Percentiles rank a stretch among this genome's conserved stretches.
Conservation (phyloP, 2,113 vertebrate genomes). For the Scophthalmus maximus region DNA sequence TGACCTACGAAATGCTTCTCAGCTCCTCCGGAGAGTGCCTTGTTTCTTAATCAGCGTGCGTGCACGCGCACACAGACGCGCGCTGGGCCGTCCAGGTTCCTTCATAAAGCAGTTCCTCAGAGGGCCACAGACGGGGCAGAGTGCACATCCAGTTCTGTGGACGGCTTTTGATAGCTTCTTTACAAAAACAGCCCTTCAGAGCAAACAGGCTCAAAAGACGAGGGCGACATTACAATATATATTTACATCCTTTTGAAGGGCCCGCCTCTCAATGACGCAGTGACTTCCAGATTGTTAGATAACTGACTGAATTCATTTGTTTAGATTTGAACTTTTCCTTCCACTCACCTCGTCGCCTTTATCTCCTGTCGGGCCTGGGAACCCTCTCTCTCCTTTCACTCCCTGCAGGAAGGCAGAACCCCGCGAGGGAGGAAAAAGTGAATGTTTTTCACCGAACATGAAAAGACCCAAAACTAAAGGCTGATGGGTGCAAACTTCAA, state of each 20-base stretch:
- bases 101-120: slow-evolving; percentile 30
- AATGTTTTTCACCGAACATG: slow-evolving; percentile 42
- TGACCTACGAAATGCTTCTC: slow-evolving; percentile 47
- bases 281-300: slow-evolving; percentile 33
- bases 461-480: slow-evolving; percentile 52
- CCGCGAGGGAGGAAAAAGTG: slow-evolving; percentile 11
- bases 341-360: slow-evolving; percentile 94
- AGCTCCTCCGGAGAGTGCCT: slow-evolving; percentile 24
- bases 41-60: slow-evolving; percentile 43
- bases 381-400: slow-evolving; percentile 95
- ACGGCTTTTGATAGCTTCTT: slow-evolving; percentile 45
- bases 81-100: not conserved
- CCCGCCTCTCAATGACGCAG: slow-evolving; percentile 44
- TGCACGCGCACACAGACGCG: not conserved
- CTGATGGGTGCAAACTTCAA: slow-evolving; percentile 57
- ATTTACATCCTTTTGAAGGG: slow-evolving; percentile 61
- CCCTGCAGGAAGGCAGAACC: slow-evolving; percentile 83
- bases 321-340: slow-evolving; percentile 30
- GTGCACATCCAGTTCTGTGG: slow-evolving; percentile 25
- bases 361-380: slow-evolving; percentile 90
- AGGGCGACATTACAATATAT: slow-evolving; percentile 47
- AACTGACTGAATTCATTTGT: slow-evolving; percentile 43
- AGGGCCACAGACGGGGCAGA: slow-evolving; percentile 24
- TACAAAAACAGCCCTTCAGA: slow-evolving; percentile 39
- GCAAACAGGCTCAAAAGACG: slow-evolving; percentile 23